Conservation (phyloP, 2,888 invertebrate genomes). For the Camponotus fellah region DNA sequence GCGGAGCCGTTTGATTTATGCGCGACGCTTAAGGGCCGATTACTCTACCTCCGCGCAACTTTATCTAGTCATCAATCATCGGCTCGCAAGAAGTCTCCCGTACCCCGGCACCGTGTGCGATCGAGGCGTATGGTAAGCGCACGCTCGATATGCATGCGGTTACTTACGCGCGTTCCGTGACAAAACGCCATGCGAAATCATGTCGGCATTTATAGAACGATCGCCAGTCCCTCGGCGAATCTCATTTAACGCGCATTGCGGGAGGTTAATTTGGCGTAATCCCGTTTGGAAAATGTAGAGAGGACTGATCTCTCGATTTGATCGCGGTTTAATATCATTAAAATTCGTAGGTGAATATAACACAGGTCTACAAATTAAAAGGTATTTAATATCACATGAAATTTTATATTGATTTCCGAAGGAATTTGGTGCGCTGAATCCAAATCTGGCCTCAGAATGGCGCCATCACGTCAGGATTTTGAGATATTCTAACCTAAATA, state of each 20-base stretch:
- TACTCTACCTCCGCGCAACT: constrained; percentile 70
- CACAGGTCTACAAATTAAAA: no score
- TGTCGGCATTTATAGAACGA: constrained; percentile 30
- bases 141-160: neutral
- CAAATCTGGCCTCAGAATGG: no score
- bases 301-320: constrained; percentile 1
- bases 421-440: no score
- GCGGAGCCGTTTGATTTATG: constrained; percentile 71
- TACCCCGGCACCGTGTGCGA: constrained; percentile 12
- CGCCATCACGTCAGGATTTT: no score
- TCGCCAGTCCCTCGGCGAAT: neutral
- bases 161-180: constrained; percentile 5
- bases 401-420: no score
- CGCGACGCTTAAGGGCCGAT: constrained; percentile 71
- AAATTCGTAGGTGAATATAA: neutral
- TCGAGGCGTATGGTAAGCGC: neutral
- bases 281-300: constrained; percentile 9
- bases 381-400: no score
- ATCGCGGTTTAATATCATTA: neutral
- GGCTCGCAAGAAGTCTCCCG: constrained; percentile 44
- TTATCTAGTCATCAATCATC: constrained; percentile 72
- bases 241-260: constrained; percentile 9
- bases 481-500: no score
- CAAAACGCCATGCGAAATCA: constrained; percentile 24
- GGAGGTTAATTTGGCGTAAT: constrained; percentile 20